A percentile compares a stretch with the other conserved stretches of the same genome.
Evolutionary conservation across 2,113 vertebrate genomes (phyloP).

Genomic region (Nettapus auritus): DNA sequence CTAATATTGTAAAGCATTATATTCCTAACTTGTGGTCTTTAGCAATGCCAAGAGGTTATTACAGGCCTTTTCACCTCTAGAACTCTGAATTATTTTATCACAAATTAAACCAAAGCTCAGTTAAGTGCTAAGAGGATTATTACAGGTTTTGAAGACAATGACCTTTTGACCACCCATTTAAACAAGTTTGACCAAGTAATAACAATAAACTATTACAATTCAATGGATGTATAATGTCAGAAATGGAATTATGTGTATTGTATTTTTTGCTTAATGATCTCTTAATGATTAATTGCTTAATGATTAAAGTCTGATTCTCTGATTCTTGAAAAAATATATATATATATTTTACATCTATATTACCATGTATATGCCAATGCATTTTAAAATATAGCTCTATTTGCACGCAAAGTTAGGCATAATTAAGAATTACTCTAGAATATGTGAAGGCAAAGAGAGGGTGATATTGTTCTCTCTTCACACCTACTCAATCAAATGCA

Average conservation of each 20-base stretch:
- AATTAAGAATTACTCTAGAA: not conserved
- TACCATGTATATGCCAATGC: not conserved
- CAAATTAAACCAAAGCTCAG: not conserved
- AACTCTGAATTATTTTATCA: not conserved
- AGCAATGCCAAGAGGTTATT: not conserved
- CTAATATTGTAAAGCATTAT: not conserved
- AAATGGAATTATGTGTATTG: not conserved
- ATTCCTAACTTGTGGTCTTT: not conserved
- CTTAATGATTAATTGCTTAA: too few species aligned
- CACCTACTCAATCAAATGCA: not conserved
- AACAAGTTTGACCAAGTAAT: slow-evolving; percentile 19
- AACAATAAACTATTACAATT: slow-evolving; percentile 6
- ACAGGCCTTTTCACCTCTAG: not conserved
- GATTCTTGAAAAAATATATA: not conserved
- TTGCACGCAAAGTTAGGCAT: not conserved
- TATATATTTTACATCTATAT: not conserved
- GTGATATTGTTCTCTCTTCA: not conserved
- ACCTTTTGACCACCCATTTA: not conserved
- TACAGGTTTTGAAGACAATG: not conserved
- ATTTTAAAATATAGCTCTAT: not conserved
- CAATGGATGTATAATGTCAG: not conserved
- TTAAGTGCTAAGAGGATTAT: not conserved
- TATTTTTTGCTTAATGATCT: slow-evolving; percentile 14
- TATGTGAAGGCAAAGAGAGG: not conserved
- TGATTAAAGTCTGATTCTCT: not conserved